phyloP scores from a whole-genome alignment of 2,888 invertebrate genomes.

The Ethmia dodecea region DNA sequence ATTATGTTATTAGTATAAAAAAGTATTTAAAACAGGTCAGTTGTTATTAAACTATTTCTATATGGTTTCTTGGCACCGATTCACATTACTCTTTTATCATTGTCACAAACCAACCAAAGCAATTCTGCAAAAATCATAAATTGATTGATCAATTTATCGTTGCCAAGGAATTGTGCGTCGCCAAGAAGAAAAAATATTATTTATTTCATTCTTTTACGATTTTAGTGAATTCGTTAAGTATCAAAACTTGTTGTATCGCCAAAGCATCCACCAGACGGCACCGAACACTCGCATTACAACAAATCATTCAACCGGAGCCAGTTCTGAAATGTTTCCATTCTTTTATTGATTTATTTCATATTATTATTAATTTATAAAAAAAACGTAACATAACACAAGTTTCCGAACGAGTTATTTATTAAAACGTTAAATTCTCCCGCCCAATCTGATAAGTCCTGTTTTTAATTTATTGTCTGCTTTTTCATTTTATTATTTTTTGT shows the following conservation, averaged over 20 bases:
- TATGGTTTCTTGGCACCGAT: too few species aligned
- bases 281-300: slow-evolving; percentile 67
- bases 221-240: too few species aligned
- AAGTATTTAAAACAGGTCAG: too few species aligned
- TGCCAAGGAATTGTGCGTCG: too few species aligned
- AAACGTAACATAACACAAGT: slow-evolving; percentile 33
- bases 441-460: slow-evolving; percentile 57
- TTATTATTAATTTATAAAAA: slow-evolving; percentile 71
- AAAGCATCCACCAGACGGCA: slow-evolving; percentile 41
- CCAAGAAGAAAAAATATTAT: too few species aligned
- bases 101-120: too few species aligned
- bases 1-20: too few species aligned
- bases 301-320: slow-evolving; percentile 70
- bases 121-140: too few species aligned
- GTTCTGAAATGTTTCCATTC: slow-evolving; percentile 69
- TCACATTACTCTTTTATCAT: too few species aligned
- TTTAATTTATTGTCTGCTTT: slow-evolving; percentile 52
- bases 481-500: slow-evolving; percentile 32
- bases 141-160: too few species aligned
- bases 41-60: too few species aligned
- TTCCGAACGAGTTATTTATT: slow-evolving; percentile 57
- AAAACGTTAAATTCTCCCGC: slow-evolving; percentile 54
- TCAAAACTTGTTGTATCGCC: slow-evolving; percentile 29
- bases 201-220: too few species aligned
- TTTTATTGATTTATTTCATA: slow-evolving; percentile 74